Evolutionary conservation across 2,888 invertebrate species (phyloP).

Genomic region (Eueremaeus valkanovi): DNA sequence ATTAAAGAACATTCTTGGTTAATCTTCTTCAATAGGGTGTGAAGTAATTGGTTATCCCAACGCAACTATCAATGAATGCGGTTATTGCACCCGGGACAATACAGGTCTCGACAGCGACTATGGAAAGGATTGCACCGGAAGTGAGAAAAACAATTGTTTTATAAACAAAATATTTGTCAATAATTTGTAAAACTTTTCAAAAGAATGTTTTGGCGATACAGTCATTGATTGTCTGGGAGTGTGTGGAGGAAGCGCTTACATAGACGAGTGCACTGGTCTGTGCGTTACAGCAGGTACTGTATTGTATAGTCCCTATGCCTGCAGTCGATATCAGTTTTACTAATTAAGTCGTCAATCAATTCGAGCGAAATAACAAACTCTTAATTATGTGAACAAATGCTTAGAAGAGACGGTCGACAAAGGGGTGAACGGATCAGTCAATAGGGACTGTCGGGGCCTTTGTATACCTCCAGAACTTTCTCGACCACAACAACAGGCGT

Average conservation of each 20-base stretch:
- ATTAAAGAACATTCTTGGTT: background rate
- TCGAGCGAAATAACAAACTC: background rate
- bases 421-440: conserved; percentile 17
- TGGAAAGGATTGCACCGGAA: conserved; percentile 47
- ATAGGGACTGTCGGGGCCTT: conserved; percentile 45
- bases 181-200: background rate
- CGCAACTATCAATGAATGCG: conserved; percentile 47
- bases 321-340: too few species aligned
- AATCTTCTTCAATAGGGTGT: conserved; percentile 42
- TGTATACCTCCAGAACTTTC: conserved; percentile 42
- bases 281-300: conserved; percentile 45
- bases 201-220: conserved; percentile 44
- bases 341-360: conserved; percentile 10
- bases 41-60: conserved; percentile 46
- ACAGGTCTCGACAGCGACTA: conserved; percentile 46
- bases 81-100: conserved; percentile 47
- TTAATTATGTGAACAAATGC: background rate
- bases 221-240: conserved; percentile 46
- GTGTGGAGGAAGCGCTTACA: conserved; percentile 47
- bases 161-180: background rate
- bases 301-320: too few species aligned
- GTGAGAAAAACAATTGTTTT: conserved; percentile 9
- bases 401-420: background rate
- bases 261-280: conserved; percentile 47
- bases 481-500: conserved; percentile 32